Evolutionary conservation across 92 coral and sea anemone species (phyloP), one percentile per base, ranked within the genome.

Genomic region (Metridium senile): DNA sequence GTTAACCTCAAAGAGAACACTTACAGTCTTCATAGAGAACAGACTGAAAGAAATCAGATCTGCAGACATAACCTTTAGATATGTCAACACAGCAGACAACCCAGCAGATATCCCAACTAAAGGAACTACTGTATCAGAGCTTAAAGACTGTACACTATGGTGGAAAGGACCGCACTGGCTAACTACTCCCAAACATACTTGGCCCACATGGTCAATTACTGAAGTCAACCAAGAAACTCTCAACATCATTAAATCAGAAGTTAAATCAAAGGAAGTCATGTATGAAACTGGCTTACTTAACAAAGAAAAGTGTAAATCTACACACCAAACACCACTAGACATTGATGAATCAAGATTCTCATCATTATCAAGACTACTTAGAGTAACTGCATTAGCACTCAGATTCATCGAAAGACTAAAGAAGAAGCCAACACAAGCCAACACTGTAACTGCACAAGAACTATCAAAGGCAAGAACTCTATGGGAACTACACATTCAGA

Each of bases 1-100:
- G 87, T 66, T 82, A 54, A n/a, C n/a, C n/a, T n/a, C n/a, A n/a
- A n/a, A n/a, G n/a, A n/a, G n/a, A n/a, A n/a, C n/a, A n/a, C n/a
- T n/a, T n/a, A 75, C 82, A 17, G 64, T 67, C 3, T 82, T 82
- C 75, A 80, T 82, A 23, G 74, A 82, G 26, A 82, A 82, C 82
- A 20, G 86, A 64, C 68, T 67, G 47, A 70, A 39, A 79, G 77
- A 70, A 45, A 79, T 78, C 29, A 69, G 4, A 17, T 78, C 83
- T 32, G 52, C 34, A 72, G 85, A 81, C 21, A 74, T 81, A 35
- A 81, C 75, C 49, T 73, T 81, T 66, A 51, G 34, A 9, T 74
- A 81, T 66, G 53, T 81, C 8, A 18, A 70, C 54, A 76, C 73
- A 76, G 61, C 62, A 30, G 80, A 75, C 47, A 75, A 75, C 70